Conservation (phyloP, 2,888 invertebrate species). For the Tipula unca region DNA sequence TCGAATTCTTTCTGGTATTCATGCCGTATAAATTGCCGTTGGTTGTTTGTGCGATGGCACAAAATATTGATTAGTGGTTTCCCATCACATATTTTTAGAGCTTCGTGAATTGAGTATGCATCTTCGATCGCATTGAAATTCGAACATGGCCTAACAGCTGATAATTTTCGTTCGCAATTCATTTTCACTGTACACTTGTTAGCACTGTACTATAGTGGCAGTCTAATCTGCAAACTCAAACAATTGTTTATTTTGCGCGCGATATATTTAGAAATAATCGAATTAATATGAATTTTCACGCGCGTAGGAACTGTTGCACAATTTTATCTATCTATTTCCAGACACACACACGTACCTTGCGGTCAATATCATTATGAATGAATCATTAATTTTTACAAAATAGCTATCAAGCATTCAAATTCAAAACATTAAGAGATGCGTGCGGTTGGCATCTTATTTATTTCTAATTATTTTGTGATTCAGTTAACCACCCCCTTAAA, state of each 20-base stretch:
- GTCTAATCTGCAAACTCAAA: no score
- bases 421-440: not conserved
- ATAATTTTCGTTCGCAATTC: not conserved
- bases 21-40: constrained; percentile 50
- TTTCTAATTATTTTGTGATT: not conserved
- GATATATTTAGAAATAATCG: not conserved
- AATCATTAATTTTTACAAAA: not conserved
- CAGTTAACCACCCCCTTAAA: not conserved
- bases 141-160: not conserved
- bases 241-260: no score
- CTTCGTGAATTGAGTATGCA: not conserved
- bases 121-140: not conserved
- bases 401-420: no score
- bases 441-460: not conserved
- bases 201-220: no score
- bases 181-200: not conserved
- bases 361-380: not conserved
- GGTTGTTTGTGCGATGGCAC: constrained; percentile 71
- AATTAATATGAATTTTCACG: not conserved
- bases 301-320: not conserved
- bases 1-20: constrained; percentile 35
- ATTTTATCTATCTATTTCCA: not conserved
- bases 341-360: no score
- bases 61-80: constrained; percentile 78
- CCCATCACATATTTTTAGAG: constrained; percentile 51